Evolutionary conservation across 2,797 vertebrate species (phyloP).

Genomic region (Enteromius treurensis): DNA sequence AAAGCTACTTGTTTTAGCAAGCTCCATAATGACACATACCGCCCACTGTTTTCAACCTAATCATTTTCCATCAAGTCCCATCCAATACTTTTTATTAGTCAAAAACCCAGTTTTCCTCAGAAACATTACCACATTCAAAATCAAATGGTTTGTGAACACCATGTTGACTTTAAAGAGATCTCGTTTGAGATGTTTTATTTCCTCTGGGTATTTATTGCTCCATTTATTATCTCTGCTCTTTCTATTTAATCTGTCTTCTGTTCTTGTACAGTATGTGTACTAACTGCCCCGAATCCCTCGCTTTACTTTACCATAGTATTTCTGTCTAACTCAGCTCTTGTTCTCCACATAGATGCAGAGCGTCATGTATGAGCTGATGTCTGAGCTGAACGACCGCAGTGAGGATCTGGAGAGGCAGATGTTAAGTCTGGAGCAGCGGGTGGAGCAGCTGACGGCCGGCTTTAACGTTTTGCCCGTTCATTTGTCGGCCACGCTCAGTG

Average conservation of each 20-base stretch:
- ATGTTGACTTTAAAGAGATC: conserved; percentile 29
- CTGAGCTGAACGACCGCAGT: conserved; percentile 83
- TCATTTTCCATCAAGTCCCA: neutral
- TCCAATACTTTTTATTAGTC: neutral
- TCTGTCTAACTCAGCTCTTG: neutral
- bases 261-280: neutral
- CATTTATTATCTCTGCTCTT: neutral
- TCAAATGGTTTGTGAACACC: neutral
- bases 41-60: neutral
- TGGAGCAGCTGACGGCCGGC: conserved; percentile 82
- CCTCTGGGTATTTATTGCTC: neutral
- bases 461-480: conserved; percentile 81
- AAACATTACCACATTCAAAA: neutral
- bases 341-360: conserved; percentile 78
- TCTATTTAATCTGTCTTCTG: conserved; percentile 12
- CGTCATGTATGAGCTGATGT: conserved; percentile 86
- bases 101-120: neutral
- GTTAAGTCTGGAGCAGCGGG: conserved; percentile 81
- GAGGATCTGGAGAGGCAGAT: conserved; percentile 86
- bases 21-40: neutral
- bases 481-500: conserved; percentile 80
- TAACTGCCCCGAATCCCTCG: neutral
- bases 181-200: conserved; percentile 21
- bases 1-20: neutral
- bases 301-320: neutral